These are phyloP conservation scores for Terrapene triunguis DNA, from an alignment of 2,113 vertebrate species.

Conservation along the genomic window DNA sequence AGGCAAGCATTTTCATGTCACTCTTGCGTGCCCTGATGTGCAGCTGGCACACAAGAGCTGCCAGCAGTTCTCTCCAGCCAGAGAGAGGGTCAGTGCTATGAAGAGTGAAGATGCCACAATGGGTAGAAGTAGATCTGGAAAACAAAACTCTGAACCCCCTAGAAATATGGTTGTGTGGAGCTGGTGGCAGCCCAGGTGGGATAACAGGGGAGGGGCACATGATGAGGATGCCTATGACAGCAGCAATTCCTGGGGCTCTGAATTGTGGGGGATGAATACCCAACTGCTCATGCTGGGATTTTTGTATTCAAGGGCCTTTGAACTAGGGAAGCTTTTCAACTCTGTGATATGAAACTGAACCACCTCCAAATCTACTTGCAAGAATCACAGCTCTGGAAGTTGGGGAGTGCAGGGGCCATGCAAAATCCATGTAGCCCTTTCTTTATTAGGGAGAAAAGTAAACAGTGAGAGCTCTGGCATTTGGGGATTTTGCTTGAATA, in stretches of 20 bases:
- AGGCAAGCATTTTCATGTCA: neutral
- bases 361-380: neutral
- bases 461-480: neutral
- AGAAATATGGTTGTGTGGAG: neutral
- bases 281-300: neutral
- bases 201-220: neutral
- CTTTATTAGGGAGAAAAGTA: neutral
- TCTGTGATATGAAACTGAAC: neutral
- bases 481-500: fast-evolving
- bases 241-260: neutral
- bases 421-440: neutral
- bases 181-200: neutral
- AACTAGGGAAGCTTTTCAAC: neutral
- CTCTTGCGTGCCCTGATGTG: neutral
- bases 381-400: constrained; percentile 9
- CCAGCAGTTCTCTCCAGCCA: no score
- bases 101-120: fast-evolving
- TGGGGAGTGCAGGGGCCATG: neutral
- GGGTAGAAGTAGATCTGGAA: neutral
- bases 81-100: fast-evolving
- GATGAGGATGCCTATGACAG: neutral
- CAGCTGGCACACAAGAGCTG: neutral
- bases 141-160: neutral
- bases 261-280: neutral
- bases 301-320: neutral